Base-by-base conservation (phyloP, 2,888 invertebrate genomes). In the Agrotis segetum region DNA sequence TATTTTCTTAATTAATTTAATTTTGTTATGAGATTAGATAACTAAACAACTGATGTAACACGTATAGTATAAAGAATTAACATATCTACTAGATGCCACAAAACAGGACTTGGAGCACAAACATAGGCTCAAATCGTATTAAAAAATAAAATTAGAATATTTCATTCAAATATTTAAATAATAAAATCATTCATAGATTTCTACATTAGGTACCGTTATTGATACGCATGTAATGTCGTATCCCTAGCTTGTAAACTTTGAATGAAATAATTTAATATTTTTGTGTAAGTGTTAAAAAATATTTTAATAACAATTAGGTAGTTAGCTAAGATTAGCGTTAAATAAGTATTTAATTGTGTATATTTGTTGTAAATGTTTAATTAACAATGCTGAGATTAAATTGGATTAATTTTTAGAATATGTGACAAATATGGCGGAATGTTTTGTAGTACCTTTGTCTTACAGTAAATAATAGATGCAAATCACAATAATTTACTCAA, bases 31-130 rank as follows among this genome's bases (percentile, higher is more conserved):
- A 73, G 47, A 70, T 69, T 77, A 77, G 59, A 53, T 58, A 44
- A 67, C 46, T 17, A 71, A 76, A 71, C 74, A 80, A 82, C 76
- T 75, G 67, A 64, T 74, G 69, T 72, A 66, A 77, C 85, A 85
- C 80, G 73, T 81, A 89, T 90, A 90, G 90, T 91, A 91, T 92
- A 92, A 93, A 93, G 94, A 95, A 95, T 93, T 78, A 87, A 96
- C 96, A 95, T 96, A 96, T 96, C 95, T 88, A 87, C 83, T 91
- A 92, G 91, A 87, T 82, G 88, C 89, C 92, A 92, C 92, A 92
- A 93, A 90, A 88, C 86, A 85, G 85, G 77, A 89, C 85, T 80
- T 80, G 6, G 92, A 95, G 94, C 95, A 94, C 96, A 96, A 95
- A 71, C 72, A 78, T 88, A 92, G 94, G 94, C 95, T 94, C 95